Percentiles rank a stretch among this genome's conserved stretches.
phyloP scores from a whole-genome alignment of 2,797 vertebrate genomes.

The Tenualosa thibaudeaui region DNA sequence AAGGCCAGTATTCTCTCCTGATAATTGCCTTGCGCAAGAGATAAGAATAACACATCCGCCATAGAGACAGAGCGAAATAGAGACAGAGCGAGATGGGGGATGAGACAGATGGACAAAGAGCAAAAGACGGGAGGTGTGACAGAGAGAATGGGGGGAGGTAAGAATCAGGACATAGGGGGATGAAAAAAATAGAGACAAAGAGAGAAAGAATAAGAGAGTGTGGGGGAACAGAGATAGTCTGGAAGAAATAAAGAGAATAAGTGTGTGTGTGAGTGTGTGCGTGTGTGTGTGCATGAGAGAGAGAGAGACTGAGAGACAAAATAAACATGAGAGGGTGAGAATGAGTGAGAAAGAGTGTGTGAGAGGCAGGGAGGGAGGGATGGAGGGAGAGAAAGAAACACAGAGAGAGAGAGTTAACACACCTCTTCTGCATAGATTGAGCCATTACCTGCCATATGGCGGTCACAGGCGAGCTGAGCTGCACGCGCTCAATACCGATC shows the following conservation, averaged over 20 bases:
- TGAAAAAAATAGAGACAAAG: neutral
- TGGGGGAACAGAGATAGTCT: neutral
- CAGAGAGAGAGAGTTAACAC: neutral
- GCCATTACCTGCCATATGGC: conserved; percentile 78
- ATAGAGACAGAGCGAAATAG: neutral
- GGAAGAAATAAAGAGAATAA: neutral
- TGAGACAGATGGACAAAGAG: neutral
- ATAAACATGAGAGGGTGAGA: neutral
- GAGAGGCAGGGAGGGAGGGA: neutral
- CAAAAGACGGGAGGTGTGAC: neutral
- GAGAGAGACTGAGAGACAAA: neutral
- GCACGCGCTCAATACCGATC: conserved; percentile 67
- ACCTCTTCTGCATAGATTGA: conserved; percentile 52
- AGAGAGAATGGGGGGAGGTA: neutral
- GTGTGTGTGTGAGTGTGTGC: neutral
- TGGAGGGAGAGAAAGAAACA: neutral
- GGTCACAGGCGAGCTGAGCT: conserved; percentile 69
- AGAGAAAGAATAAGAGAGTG: neutral
- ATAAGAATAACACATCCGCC: neutral
- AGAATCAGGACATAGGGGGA: neutral
- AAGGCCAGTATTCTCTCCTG: neutral
- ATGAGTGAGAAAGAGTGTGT: neutral
- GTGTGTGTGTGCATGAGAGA: neutral
- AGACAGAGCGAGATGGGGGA: neutral
- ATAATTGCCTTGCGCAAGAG: neutral